Percentiles rank a stretch among this genome's conserved stretches.
Conservation (phyloP, 1,140 invertebrate species). For the Dufourea novaeangliae region DNA sequence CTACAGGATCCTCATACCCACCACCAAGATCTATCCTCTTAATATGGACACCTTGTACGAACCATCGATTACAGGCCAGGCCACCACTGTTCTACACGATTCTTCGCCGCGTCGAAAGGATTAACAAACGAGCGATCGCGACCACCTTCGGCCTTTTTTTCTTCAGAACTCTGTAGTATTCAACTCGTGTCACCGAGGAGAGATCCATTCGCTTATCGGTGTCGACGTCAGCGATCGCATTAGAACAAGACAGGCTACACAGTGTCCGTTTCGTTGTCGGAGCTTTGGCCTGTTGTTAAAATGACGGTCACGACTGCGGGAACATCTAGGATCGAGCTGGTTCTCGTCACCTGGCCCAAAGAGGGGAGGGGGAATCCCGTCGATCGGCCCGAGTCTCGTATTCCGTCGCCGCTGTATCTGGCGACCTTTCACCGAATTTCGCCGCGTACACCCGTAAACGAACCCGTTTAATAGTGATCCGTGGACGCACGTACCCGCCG, state of each 20-base stretch:
- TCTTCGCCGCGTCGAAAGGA: neutral
- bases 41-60: neutral
- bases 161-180: conserved; percentile 2
- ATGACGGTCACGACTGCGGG: conserved; percentile 61
- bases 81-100: neutral
- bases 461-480: conserved; percentile 61
- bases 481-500: conserved; percentile 56
- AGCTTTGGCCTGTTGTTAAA: conserved; percentile 23
- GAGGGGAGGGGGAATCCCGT: no score
- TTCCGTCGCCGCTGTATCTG: conserved; percentile 34
- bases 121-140: neutral
- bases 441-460: conserved; percentile 56
- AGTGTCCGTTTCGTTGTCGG: conserved; percentile 45
- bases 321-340: conserved; percentile 60
- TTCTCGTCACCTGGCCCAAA: conserved; percentile 56
- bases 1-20: no score
- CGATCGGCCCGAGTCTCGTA: conserved; percentile 46
- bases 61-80: neutral
- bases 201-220: conserved; percentile 23
- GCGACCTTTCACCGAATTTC: conserved; percentile 64
- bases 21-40: neutral
- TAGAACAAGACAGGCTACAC: neutral
- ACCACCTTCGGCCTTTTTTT: neutral
- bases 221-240: conserved; percentile 34
- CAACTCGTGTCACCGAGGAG: neutral